Evolutionary conservation across 2,113 vertebrate genomes (phyloP), one percentile per base, ranked within the genome.

Genomic region (Nanorana parkeri): DNA sequence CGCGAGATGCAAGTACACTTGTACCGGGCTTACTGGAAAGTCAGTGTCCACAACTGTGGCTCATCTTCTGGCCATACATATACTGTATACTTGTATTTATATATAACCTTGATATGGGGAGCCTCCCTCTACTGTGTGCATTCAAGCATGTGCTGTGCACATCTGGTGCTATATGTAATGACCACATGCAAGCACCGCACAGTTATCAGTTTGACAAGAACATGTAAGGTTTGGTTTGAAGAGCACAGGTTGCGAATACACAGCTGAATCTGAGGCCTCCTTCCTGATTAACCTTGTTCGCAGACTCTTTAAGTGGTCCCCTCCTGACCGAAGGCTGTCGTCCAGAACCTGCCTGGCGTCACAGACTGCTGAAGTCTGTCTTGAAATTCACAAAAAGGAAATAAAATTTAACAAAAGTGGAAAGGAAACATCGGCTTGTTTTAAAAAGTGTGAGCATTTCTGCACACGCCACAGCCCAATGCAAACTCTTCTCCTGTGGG

Each of bases 371-470:
- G 21, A 26, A 77, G 65, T 36, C 79, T 54, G 60, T 74, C 32
- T 76, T 72, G 55, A 41, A 75, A 76, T 71, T 80, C 67, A 71
- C 78, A 61, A 71, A 71, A 78, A 66, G 52, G 24, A 26, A 67
- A 20, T 41, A 58, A 77, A 78, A 61, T 54, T 32, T 24, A 41
- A 10, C 32, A 77, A 52, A n/a, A 73, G 56, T 26, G 21, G 65
- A 85, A 90, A 89, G 85, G 76, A 77, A 87, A 87, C 91, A 87
- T 88, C 81, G 24, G 85, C 87, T 90, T 64, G 77, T 91, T n/a
- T 95, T 96, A 99, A 92, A 99, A 99, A 71, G 98, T 99, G 91
- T 99, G 98, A 82, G 98, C 98, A 84, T 99, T 99, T 93, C 98
- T 95, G 92, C 98, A 99, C 86, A 99, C 98, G 66, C 97, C 98